These are phyloP conservation scores for Myotis vivesi DNA, from an alignment of 2,797 vertebrate genomes.

Conservation along the genomic window DNA sequence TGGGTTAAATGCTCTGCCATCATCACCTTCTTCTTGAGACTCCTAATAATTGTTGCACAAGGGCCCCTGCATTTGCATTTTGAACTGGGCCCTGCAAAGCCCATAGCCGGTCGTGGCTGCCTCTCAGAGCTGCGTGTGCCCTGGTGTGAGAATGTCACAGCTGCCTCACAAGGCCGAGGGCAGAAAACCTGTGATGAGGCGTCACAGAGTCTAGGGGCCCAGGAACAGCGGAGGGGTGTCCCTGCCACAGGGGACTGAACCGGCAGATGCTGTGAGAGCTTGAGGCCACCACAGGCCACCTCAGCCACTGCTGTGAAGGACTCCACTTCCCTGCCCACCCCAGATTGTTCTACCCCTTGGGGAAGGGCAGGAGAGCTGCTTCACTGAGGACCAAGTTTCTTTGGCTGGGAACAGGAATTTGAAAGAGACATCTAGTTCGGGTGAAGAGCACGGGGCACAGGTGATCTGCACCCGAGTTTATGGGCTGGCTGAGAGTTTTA, in stretches of 20 bases:
- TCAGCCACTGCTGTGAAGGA: too few relatives aligned
- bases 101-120: accelerated
- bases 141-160: background rate
- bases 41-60: background rate
- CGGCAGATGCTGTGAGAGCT: background rate
- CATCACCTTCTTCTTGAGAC: background rate
- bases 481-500: background rate
- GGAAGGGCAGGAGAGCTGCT: too few relatives aligned
- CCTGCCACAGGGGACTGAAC: too few relatives aligned
- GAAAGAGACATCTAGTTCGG: background rate
- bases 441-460: background rate
- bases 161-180: background rate
- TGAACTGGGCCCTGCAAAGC: background rate
- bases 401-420: background rate
- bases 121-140: accelerated
- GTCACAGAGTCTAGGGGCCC: background rate
- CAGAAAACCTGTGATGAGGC: accelerated
- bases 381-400: too few relatives aligned
- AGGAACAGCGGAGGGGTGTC: background rate
- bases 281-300: background rate
- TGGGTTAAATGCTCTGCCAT: background rate
- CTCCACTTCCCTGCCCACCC: accelerated
- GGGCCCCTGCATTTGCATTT: background rate
- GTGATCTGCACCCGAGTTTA: accelerated
- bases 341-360: accelerated